These are phyloP conservation scores for Delphinapterus leucas DNA, from an alignment of 2,113 vertebrate species.

Conservation along the genomic window DNA sequence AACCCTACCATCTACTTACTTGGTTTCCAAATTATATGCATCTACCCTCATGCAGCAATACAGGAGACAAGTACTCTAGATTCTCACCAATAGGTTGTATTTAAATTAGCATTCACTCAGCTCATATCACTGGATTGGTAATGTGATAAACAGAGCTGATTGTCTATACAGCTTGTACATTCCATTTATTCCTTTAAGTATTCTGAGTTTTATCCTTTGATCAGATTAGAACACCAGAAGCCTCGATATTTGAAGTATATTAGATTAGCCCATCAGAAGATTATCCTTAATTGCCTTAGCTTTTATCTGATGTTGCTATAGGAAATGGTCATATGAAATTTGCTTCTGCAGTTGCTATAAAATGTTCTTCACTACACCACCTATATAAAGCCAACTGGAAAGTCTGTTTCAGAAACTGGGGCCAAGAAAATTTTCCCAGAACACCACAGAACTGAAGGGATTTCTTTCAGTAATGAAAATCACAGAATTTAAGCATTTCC, in stretches of 20 bases:
- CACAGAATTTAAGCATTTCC: not conserved
- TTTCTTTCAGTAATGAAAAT: not conserved
- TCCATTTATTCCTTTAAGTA: not conserved
- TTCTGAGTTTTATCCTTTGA: not conserved
- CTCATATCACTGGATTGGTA: not conserved
- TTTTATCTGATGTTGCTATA: not conserved
- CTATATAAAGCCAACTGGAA: not conserved
- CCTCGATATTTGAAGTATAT: not conserved
- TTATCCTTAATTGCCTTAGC: not conserved
- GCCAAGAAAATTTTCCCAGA: not conserved
- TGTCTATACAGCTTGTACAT: not conserved
- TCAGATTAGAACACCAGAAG: not conserved
- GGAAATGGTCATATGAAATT: not conserved
- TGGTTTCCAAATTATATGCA: not conserved
- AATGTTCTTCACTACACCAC: not conserved
- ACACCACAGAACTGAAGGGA: not conserved
- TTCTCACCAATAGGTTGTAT: not conserved
- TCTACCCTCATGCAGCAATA: not conserved
- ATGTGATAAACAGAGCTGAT: not conserved
- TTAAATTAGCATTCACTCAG: not conserved
- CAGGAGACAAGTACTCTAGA: not conserved
- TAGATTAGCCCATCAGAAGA: not conserved
- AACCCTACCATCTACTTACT: not conserved
- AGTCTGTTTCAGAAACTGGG: not conserved
- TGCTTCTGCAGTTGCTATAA: not conserved